Percentiles rank a stretch among this genome's conserved stretches.
Evolutionary conservation across 2,797 vertebrate species (phyloP).

Genomic region (Sebastiscus albofasciatus): DNA sequence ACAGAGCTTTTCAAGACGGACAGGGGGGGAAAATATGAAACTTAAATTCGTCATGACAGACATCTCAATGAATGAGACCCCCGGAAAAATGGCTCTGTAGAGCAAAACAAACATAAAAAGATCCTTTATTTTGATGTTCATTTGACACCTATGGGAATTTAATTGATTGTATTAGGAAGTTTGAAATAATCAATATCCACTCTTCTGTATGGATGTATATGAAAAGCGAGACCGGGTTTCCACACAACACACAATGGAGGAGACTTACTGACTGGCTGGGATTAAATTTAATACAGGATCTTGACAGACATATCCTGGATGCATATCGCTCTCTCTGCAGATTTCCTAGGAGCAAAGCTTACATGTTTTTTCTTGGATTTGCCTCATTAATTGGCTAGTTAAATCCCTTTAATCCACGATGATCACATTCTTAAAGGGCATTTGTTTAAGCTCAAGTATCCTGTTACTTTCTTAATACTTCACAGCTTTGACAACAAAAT

Average conservation of each 20-base stretch:
- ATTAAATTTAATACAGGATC: slow-evolving; percentile 91
- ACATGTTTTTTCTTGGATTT: slow-evolving; percentile 83
- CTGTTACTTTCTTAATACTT: slow-evolving; percentile 20
- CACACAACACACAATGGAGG: slow-evolving; percentile 78
- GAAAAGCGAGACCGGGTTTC: slow-evolving; percentile 50
- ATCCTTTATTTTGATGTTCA: slow-evolving; percentile 31
- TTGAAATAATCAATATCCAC: slow-evolving; percentile 51
- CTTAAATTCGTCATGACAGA: slow-evolving; percentile 99
- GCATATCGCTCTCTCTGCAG: slow-evolving; percentile 74
- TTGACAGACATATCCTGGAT: slow-evolving; percentile 95
- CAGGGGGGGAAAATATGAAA: slow-evolving; percentile 94
- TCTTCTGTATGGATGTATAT: slow-evolving; percentile 41
- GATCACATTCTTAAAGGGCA: slow-evolving; percentile 64
- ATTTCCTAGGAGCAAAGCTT: slow-evolving; percentile 82
- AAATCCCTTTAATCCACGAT: slow-evolving; percentile 82
- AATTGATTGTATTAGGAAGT: slow-evolving; percentile 23
- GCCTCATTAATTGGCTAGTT: slow-evolving; percentile 86
- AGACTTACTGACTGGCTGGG: slow-evolving; percentile 82
- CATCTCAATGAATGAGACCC: slow-evolving; percentile 83
- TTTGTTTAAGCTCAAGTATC: slow-evolving; percentile 50
- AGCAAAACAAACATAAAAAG: slow-evolving; percentile 36
- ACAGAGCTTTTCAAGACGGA: slow-evolving; percentile 97
- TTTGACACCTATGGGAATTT: slow-evolving; percentile 24
- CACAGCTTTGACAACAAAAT: slow-evolving; percentile 29
- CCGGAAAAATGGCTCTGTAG: slow-evolving; percentile 31